These are phyloP conservation scores for Hypsibius dujardini DNA, from an alignment of 1,140 invertebrate species.

Conservation along the genomic window DNA sequence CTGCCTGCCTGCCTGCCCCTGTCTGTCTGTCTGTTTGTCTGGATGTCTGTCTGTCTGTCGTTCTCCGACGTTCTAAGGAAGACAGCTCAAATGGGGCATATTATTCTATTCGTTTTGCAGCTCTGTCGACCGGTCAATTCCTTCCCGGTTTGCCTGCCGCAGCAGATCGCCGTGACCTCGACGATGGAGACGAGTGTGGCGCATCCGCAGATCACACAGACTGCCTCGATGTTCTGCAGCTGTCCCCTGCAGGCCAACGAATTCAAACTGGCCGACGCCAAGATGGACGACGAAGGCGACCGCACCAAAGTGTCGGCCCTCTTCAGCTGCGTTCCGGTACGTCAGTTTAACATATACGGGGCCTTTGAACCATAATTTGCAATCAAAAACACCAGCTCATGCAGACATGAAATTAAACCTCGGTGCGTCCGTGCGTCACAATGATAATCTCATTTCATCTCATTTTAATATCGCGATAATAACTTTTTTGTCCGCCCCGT, in stretches of 20 bases:
- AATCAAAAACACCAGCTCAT: too few relatives aligned
- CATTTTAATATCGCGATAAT: neutral
- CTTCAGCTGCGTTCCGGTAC: conserved; percentile 1
- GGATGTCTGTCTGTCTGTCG: too few relatives aligned
- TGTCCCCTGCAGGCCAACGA: neutral
- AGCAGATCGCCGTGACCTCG: neutral
- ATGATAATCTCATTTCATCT: too few relatives aligned
- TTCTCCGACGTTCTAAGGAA: too few relatives aligned
- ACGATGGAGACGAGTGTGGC: conserved; percentile 3
- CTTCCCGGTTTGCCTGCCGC: neutral
- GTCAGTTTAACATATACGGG: neutral
- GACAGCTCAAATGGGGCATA: too few relatives aligned
- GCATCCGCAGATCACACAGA: neutral
- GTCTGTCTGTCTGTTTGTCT: too few relatives aligned
- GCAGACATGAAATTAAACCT: too few relatives aligned
- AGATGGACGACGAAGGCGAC: neutral
- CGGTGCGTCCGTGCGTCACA: too few relatives aligned
- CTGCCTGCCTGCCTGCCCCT: too few relatives aligned
- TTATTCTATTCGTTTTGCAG: neutral
- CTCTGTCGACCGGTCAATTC: neutral
- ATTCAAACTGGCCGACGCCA: neutral
- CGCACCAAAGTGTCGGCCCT: neutral
- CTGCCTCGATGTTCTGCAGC: neutral
- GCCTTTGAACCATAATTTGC: too few relatives aligned
- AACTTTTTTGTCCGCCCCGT: neutral